phyloP scores from a whole-genome alignment of 2,888 invertebrate species.

The Cylindroiulus punctatus region DNA sequence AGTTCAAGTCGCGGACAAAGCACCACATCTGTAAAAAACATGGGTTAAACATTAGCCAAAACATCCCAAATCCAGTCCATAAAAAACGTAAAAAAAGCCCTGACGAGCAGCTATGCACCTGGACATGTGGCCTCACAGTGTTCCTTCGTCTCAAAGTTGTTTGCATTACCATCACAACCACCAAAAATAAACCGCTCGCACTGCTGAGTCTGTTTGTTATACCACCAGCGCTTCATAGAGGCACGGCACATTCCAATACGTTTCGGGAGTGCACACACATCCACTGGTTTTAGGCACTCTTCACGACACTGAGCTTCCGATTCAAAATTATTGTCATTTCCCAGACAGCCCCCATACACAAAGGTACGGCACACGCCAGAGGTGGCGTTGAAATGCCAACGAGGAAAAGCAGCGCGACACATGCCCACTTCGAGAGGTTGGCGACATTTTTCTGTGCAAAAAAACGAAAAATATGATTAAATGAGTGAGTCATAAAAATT shows the following conservation, averaged over 20 bases:
- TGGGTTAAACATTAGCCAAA: not conserved
- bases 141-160: slow-evolving; percentile 63
- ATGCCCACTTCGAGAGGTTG: slow-evolving; percentile 61
- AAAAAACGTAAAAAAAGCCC: not conserved
- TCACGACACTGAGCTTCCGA: slow-evolving; percentile 79
- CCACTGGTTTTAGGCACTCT: slow-evolving; percentile 71
- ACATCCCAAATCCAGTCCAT: not conserved
- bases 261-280: slow-evolving; percentile 61
- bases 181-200: slow-evolving; percentile 66
- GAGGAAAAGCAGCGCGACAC: slow-evolving; percentile 67
- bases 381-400: slow-evolving; percentile 87
- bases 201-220: slow-evolving; percentile 63
- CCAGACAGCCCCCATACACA: slow-evolving; percentile 77
- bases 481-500: too few relatives aligned
- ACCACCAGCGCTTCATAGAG: slow-evolving; percentile 63
- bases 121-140: slow-evolving; percentile 62
- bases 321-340: slow-evolving; percentile 86
- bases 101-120: slow-evolving; percentile 56
- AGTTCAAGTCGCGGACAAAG: slow-evolving; percentile 62
- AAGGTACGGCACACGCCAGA: slow-evolving; percentile 80
- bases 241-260: slow-evolving; percentile 61
- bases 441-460: slow-evolving; percentile 61
- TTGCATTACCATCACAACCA: slow-evolving; percentile 65
- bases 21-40: slow-evolving; percentile 61
- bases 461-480: not conserved